Base-by-base conservation (phyloP, 2,888 invertebrate genomes). In the Amphipoea oculea region DNA sequence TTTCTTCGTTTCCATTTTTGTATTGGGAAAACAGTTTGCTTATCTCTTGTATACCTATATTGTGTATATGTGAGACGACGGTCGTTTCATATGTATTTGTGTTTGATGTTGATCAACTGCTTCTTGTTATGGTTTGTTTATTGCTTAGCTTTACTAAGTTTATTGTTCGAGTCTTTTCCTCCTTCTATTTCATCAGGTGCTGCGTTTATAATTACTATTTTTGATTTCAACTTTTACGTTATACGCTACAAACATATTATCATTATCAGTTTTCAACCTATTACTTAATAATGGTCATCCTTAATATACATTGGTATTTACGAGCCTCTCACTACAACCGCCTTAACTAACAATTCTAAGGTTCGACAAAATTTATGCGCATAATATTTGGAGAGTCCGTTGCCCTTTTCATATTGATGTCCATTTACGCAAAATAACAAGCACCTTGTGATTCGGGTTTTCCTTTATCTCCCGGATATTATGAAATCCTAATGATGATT, bases 361-460 rank as follows among this genome's bases (percentile, higher is more conserved):
- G 70, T 73, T 73, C 36, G n/a, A 45, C 63, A 71, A 71, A 82
- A 86, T 84, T 11, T 84, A 86, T 86, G 84, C 82, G 73, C 86
- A 86, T 85, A 77, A 86, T 85, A 77, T 69, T 81, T 86, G 40
- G 66, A 36, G 76, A 78, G 74, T 82, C 48, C 74, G n/a, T 68
- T 86, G 83, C 86, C 74, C 84, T 86, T 77, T 77, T 74, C 68
- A 65, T 74, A 81, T 68, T 54, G 2, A 68, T n/a, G 20, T 77
- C 40, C 12, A 48, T 20, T 82, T 63, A 66, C 17, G 72, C 45
- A 82, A 77, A 80, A 77, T 74, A 76, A 57, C 40, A 42, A 51
- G 72, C 6, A 36, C 9, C 11, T 82, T 66, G 17, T 65, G 14
- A 68, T 71, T 77, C 40, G 67, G 66, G 11, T 81, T 77, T 81